Evolutionary conservation across 1,140 invertebrate species (phyloP), one percentile per base, ranked within the genome.

Genomic region (Octopus sinensis): DNA sequence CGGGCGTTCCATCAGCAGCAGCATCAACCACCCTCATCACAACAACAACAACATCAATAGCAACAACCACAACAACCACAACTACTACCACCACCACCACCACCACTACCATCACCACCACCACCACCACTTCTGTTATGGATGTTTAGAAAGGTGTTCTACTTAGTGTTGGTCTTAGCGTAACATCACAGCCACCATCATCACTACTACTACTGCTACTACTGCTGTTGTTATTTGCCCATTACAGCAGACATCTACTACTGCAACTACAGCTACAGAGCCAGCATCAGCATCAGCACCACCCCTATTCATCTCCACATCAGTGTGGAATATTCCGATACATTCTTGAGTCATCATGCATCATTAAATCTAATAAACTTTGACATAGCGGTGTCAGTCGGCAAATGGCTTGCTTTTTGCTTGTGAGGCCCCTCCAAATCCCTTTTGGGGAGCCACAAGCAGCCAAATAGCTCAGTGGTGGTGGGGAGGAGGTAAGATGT

Each of bases 151-250:
- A 52, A 5, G 81, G 81, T 43, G 71, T 83, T 4, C 82, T 80
- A n/a, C 80, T 68, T 30, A 80, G 81, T 54, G 17, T 83, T 17
- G 77, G 80, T 54, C 76, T 80, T 52, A 75, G 82, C 23, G 54
- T 80, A 43, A 80, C 82, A 23, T 80, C 82, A 5, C 82, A 80
- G 71, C 82, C 80, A 54, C 82, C 82, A 5, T 54, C 80, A 12
- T 68, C 43, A 43, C n/a, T 71, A 68, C 78, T 6, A 6, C 71
- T 23, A 5, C 10, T 13, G 78, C 81, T 17, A 75, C 78, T 10
- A 82, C 68, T 79, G 78, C 81, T 12, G 43, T 71, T 6, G 52
- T 51, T 6, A n/a, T 71, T 17, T 53, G 80, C 52, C 78, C 81
- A 17, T 52, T 75, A 30, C 78, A 78, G n/a, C 62, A 78, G 17